Evolutionary conservation across 2,113 vertebrate genomes (phyloP), one percentile per base, ranked within the genome.

Genomic region (Martes martes): DNA sequence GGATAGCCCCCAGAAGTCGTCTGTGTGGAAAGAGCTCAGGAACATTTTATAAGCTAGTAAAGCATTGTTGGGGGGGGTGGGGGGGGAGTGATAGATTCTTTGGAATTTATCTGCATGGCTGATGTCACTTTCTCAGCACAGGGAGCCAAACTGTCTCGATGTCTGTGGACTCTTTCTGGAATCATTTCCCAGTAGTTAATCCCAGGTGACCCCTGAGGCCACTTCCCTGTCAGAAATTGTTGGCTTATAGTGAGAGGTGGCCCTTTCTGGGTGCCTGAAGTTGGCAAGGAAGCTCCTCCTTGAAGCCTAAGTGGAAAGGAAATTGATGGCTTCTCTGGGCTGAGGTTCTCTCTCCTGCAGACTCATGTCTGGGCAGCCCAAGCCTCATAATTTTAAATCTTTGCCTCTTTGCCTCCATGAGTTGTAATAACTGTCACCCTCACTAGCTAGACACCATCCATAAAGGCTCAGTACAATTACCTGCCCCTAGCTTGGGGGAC

Each of bases 51-150:
- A 87, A 93, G 95, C 94, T 65, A 96, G 94, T 97, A 95, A 97
- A 97, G 85, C 84, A 57, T 89, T 95, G 95, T 81, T 33, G 74
- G 87, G 88, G 33, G 61, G 33, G 33, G 65, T 8, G 2, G 13
- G 42, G 26, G 36, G 26, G 81, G 81, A 81, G 63, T 92, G 85
- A 96, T 42, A 91, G 97, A 65, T 52, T 89, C 92, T 95, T 90
- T 91, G 97, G 95, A 96, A 97, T 97, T 96, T 96, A 97, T 98
- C 97, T 97, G 63, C 65, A 11, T 13, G 65, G 87, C n/a, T 98
- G 97, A 97, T 7, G 23, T 97, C 97, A 97, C 61, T 74, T 65
- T 90, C 87, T 88, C 80, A 57, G 82, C 71, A 7, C n/a, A 39
- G 26, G 92, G 57, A 97, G 95, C 97, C 91, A 96, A 95, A 36